Evolutionary conservation across 1,140 invertebrate genomes (phyloP).

Genomic region (Portunus trituberculatus): DNA sequence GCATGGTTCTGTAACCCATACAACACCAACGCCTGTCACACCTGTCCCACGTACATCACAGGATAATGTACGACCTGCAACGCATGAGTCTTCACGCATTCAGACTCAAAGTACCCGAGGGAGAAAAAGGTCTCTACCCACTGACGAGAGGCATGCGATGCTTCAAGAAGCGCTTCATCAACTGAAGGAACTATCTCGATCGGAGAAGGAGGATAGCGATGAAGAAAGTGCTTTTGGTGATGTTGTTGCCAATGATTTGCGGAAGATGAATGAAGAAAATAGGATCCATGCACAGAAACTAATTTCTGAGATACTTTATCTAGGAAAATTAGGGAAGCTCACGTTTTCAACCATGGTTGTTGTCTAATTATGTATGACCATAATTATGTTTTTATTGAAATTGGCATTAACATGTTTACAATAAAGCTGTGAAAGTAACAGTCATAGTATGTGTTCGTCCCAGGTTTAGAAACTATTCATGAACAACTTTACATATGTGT

Average conservation of each 20-base stretch:
- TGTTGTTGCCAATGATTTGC: slow-evolving; percentile 31
- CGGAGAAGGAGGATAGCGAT: no score
- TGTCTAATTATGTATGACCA: no score
- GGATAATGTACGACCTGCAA: neutral
- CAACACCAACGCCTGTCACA: slow-evolving; percentile 45
- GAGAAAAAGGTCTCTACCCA: no score
- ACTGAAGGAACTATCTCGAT: slow-evolving; percentile 40
- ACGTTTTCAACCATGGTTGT: slow-evolving; percentile 27
- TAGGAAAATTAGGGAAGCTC: slow-evolving; percentile 34
- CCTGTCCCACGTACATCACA: neutral
- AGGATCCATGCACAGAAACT: no score
- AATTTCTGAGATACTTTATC: no score
- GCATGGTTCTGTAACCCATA: slow-evolving; percentile 10
- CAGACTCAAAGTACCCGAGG: neutral
- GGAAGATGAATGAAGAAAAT: slow-evolving; percentile 35
- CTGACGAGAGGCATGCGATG: neutral
- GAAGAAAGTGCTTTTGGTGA: slow-evolving; percentile 5
- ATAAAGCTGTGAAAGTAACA: neutral
- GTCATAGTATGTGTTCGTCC: no score
- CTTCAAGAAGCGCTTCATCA: slow-evolving; percentile 34
- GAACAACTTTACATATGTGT: neutral
- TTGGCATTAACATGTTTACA: neutral
- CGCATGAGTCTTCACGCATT: no score
- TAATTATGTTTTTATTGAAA: neutral
- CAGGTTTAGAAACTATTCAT: neutral